Evolutionary conservation across 1,140 invertebrate genomes (phyloP), one percentile per base, ranked within the genome.

Genomic region (Drosophila burlai): DNA sequence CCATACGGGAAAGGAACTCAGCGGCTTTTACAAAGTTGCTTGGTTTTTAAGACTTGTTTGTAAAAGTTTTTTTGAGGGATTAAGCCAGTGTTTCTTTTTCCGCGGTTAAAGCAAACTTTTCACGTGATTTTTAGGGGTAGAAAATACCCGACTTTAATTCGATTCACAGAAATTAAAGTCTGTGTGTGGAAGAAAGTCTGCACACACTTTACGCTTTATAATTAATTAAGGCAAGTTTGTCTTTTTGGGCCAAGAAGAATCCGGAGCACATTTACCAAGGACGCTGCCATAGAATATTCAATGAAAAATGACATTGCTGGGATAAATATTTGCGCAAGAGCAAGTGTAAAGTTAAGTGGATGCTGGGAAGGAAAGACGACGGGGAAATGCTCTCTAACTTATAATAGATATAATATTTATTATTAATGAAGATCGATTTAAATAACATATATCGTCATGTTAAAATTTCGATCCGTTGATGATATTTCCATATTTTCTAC

Each of bases 161-260:
- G 31, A 73, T 73, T 74, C 24, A 11, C 38, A n/a, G 43, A 68
- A 42, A 60, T 52, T 42, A 66, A 58, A 54, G 52, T 29, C 24
- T 34, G 21, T 31, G 15, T 29, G 18, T 29, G 26, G 4, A 4
- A 29, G 24, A 49, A 13, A 31, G 18, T 50, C 15, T 58, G 8
- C 42, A 47, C 38, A 82, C 36, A 49, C 26, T 73, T 57, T 76
- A 57, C 61, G 73, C 36, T 73, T 64, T 80, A 77, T 83, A 83
- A 84, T 83, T 83, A 84, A 83, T 83, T 84, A 84, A 72, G 36
- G 62, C 46, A 72, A 81, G 81, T 84, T 84, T 74, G 71, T 74
- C 68, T 74, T 61, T 74, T 74, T 11, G 24, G 36, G 31, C 55
- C 69, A 38, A 47, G 63, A 40, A 40, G 69, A 73, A 74, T 61